Percentiles rank a stretch among this genome's conserved stretches.
Evolutionary conservation across 1,140 invertebrate genomes (phyloP).

Genomic region (Hylaeus volcanicus): DNA sequence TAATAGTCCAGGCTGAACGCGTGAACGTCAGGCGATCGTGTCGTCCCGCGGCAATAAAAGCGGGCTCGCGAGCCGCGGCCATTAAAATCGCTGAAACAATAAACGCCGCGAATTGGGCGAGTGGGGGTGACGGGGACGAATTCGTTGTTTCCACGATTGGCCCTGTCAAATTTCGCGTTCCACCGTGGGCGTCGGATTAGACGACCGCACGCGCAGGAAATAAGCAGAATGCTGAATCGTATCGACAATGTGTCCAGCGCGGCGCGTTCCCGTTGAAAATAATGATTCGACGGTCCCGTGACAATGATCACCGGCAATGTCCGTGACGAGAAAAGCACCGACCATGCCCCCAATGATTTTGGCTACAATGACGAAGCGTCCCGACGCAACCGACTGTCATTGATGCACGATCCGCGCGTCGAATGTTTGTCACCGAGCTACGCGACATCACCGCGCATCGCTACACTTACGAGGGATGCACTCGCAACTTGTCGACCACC

Average conservation of each 20-base stretch:
- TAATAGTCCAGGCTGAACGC: slow-evolving; percentile 5
- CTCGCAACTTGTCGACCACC: not conserved
- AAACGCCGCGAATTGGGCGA: slow-evolving; percentile 22
- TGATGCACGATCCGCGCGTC: slow-evolving; percentile 31
- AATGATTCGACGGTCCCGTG: slow-evolving; percentile 30
- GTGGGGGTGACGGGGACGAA: not conserved
- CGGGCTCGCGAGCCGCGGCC: not conserved
- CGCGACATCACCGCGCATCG: not conserved
- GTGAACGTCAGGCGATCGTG: not conserved
- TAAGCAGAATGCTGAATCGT: slow-evolving; percentile 44
- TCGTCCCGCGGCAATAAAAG: slow-evolving; percentile 9
- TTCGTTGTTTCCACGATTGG: not conserved
- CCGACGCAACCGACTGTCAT: slow-evolving; percentile 19
- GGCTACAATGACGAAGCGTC: slow-evolving; percentile 8
- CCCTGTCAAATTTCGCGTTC: slow-evolving; percentile 32
- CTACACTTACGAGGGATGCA: not conserved
- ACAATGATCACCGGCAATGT: slow-evolving; percentile 34
- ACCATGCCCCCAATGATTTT: slow-evolving; percentile 22
- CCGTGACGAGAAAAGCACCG: slow-evolving; percentile 3
- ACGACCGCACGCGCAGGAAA: slow-evolving; percentile 5
- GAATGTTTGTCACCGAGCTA: slow-evolving; percentile 36
- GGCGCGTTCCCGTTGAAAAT: slow-evolving; percentile 13
- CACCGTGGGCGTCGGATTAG: not conserved
- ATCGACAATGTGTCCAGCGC: slow-evolving; percentile 23
- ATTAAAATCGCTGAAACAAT: slow-evolving; percentile 28